Evolutionary conservation across 2,797 vertebrate genomes (phyloP).

Genomic region (Esox lucius): DNA sequence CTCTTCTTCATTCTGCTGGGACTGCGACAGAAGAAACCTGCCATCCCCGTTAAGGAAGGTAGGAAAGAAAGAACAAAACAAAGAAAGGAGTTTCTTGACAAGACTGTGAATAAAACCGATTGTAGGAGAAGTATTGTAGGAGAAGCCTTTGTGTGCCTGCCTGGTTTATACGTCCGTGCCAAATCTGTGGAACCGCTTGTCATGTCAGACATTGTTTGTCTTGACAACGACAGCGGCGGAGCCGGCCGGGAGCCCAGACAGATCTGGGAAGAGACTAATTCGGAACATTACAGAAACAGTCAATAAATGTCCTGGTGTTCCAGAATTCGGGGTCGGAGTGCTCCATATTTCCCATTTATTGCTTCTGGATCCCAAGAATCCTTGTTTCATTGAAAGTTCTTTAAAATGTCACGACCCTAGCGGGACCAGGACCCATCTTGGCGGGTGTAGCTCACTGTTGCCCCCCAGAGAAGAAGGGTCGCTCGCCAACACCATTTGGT

Average conservation of each 20-base stretch:
- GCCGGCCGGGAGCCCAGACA: too few species aligned
- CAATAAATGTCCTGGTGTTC: too few species aligned
- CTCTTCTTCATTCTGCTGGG: slow-evolving; percentile 96
- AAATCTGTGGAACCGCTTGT: background rate
- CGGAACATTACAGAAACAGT: too few species aligned
- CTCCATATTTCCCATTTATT: too few species aligned
- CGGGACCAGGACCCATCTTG: too few species aligned
- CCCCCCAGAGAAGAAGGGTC: background rate
- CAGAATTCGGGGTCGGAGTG: too few species aligned
- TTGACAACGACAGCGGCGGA: background rate
- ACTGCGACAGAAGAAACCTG: slow-evolving; percentile 93
- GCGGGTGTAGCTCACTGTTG: background rate
- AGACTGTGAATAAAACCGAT: background rate
- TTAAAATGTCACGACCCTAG: too few species aligned
- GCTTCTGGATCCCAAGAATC: too few species aligned
- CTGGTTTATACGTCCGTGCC: background rate
- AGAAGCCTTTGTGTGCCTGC: background rate
- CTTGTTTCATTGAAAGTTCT: too few species aligned
- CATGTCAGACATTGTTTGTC: background rate
- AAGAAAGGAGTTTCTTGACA: background rate
- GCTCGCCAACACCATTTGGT: background rate
- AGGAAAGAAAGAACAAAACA: slow-evolving; percentile 22
- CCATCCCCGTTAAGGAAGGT: slow-evolving; percentile 97
- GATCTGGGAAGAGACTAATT: too few species aligned
- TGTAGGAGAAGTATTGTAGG: background rate